Conservation (phyloP, 2,888 invertebrate genomes). For the Escarpia spicata region DNA sequence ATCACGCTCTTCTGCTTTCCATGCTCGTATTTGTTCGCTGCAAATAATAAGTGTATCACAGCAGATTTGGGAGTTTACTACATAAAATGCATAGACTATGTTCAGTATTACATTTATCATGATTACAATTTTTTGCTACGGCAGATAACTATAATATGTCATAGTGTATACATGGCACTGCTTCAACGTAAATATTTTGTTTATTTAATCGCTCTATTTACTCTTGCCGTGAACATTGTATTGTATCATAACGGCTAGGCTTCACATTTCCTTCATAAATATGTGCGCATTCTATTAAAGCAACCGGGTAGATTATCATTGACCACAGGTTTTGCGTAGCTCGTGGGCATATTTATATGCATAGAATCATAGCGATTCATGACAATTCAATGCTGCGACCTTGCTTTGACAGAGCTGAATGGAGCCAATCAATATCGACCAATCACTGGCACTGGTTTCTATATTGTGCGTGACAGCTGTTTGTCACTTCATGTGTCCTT, state of each 20-base stretch:
- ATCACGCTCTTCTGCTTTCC: too few species aligned
- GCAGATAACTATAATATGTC: too few species aligned
- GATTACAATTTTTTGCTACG: too few species aligned
- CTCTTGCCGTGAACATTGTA: neutral
- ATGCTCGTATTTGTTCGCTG: too few species aligned
- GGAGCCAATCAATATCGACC: neutral
- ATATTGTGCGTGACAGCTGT: neutral
- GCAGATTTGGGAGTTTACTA: too few species aligned
- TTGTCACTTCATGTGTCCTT: neutral
- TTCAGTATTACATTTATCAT: too few species aligned
- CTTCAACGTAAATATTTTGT: too few species aligned
- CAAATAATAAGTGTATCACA: too few species aligned
- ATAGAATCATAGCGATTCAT: neutral
- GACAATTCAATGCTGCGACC: neutral
- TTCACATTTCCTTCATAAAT: neutral
- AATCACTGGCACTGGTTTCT: neutral
- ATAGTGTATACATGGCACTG: too few species aligned
- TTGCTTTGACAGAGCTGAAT: conserved; percentile 8
- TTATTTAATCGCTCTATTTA: too few species aligned
- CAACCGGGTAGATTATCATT: neutral
- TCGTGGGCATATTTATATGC: neutral
- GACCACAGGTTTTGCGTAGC: neutral
- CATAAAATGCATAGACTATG: too few species aligned
- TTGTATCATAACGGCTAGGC: neutral
- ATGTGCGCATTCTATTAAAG: neutral